Evolutionary conservation across 2,888 invertebrate species (phyloP).

Genomic region (Drosophila stalkeri): DNA sequence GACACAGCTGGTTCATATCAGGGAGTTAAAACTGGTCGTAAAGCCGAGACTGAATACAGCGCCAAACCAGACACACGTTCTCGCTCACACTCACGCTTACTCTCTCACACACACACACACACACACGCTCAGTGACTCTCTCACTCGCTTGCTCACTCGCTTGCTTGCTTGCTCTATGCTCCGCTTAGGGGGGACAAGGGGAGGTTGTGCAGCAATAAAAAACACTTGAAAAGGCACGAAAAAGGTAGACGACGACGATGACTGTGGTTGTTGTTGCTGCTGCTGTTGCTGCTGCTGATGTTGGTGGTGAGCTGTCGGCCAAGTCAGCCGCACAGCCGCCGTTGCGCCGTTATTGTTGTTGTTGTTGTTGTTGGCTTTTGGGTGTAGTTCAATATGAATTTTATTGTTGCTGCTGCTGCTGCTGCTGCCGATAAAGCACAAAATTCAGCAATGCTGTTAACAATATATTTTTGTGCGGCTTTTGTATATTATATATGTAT

Average conservation of each 20-base stretch:
- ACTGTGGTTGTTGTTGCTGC: conserved; percentile 25
- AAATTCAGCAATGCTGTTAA: conserved; percentile 63
- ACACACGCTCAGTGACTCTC: conserved; percentile 7
- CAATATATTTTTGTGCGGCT: conserved; percentile 42
- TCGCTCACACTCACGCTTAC: conserved; percentile 8
- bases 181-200: conserved; percentile 31
- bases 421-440: conserved; percentile 74
- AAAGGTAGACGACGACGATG: conserved; percentile 65
- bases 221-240: conserved; percentile 74
- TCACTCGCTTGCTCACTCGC: conserved; percentile 14
- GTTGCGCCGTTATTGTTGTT: conserved; percentile 39
- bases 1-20: conserved; percentile 74
- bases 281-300: conserved; percentile 43
- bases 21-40: conserved; percentile 50
- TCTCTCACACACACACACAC: neutral
- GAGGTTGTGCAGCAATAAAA: conserved; percentile 46
- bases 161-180: conserved; percentile 39
- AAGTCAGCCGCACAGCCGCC: conserved; percentile 72
- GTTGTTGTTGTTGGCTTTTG: conserved; percentile 57
- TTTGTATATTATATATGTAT: conserved; percentile 22
- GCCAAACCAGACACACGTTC: conserved; percentile 49
- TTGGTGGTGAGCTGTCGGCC: conserved; percentile 61
- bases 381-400: conserved; percentile 73
- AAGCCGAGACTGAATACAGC: conserved; percentile 46
- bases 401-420: conserved; percentile 62